Base-by-base conservation (phyloP, 2,797 vertebrate genomes). In the Acomys russatus region DNA sequence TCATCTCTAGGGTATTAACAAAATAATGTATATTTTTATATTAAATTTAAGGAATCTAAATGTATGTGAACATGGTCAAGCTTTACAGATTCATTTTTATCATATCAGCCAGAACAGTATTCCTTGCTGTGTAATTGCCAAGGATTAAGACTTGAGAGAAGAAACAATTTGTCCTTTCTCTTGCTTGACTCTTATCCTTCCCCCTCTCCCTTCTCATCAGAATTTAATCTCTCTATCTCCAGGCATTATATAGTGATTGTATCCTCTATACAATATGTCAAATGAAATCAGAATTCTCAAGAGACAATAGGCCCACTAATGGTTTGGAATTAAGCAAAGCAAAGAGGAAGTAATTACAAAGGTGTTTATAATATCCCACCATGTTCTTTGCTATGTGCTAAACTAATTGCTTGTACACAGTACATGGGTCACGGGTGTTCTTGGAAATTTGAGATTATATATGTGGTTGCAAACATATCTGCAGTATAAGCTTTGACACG, bases 21-120 rank as follows among this genome's bases (percentile, higher is more conserved):
- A 44, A 78, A 25, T 63, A 70, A 30, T n/a, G n/a, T 35, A 30
- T 35, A 44, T 61, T 28, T 74, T 86, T 30, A 51, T n/a, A 90
- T 59, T 35, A 6, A 49, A 56, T 2, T 56, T 33, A 22, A 90
- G 8, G 18, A 63, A 35, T 15, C 66, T 35, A 80, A 51, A 68
- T 49, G 8, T 54, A 23, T 83, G 56, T 59, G 56, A 14, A 17
- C 17, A 59, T 4, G 14, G 33, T 6, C 68, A 68, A 83, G 17
- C 5, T 73, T 14, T n/a, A 54, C 17, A 38, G 15, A 30, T 91
- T 28, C 20, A 51, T 49, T 79, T 22, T 28, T 59, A 11, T 9
- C 9, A 15, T 4, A 0, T 33, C 33, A 20, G 6, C 80, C 38
- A 59, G 17, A 6, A 33, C 14, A 8, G 4, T 22, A 0, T 70